Base-by-base conservation (phyloP, 35 echinoderm and acorn worm genomes). In the Heliocidaris tuberculata region DNA sequence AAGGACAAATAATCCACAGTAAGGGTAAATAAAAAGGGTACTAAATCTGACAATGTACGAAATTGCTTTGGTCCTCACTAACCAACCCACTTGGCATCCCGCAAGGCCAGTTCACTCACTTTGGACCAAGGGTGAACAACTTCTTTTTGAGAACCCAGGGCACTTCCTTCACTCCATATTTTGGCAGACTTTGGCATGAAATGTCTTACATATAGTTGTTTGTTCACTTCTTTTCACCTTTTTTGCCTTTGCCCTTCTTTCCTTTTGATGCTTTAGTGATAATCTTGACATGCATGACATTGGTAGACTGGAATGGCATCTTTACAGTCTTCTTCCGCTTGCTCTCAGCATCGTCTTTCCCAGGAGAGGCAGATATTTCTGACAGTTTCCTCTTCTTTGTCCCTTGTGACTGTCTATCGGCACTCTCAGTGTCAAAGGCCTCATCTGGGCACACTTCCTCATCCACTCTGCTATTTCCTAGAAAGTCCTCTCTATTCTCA, bases 271-370 rank as follows among this genome's bases (percentile, higher is more conserved):
- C 59, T 92, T 95, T 95, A 12, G 30, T 61, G 60, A 92, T 92
- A 30, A 95, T 92, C 94, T 95, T 95, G 88, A 95, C 65, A 32
- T 88, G 94, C 19, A 47, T 90, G 49, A 95, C 65, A 70, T 27
- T 92, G 30, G 90, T 49, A 30, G 86, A 48, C 48, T 42, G 31
- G 59, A 49, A 95, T 0, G 86, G 94, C 87, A 61, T 92, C 59
- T 91, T 60, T 30, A 35, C 59, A 12, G 54, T 92, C 32, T 92
- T 95, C n/a, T 59, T 65, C 85, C 59, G 60, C 87, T 92, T 92
- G 31, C 50, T 93, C 91, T 50, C 15, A 13, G n/a, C 16, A 93
- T 93, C 49, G 27, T 59, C 13, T 30, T 85, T 92, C 4, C 49
- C 59, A 17, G 56, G 88, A 9, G 49, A 48, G 35, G 50, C 42